These are phyloP conservation scores for Salticus scenicus DNA, from an alignment of 2,888 invertebrate species.

Conservation along the genomic window DNA sequence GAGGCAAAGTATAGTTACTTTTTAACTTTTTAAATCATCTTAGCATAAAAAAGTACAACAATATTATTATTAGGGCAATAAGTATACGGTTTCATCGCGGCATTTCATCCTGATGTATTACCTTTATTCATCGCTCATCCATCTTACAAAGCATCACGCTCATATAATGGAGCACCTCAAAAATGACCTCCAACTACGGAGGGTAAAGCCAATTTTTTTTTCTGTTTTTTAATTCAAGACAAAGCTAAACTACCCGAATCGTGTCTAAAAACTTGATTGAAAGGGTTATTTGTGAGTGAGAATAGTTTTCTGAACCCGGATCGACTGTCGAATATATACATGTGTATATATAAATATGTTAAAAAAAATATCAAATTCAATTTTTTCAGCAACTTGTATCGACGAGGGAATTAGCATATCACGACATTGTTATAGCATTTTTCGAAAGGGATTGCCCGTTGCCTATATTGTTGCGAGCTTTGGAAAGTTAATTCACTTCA, in stretches of 20 bases:
- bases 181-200: not conserved
- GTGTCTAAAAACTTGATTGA: not conserved
- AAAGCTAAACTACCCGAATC: not conserved
- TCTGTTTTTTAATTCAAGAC: not conserved
- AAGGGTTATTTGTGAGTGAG: not conserved
- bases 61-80: too few species aligned
- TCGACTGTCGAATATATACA: not conserved
- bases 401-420: not conserved
- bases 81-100: not conserved
- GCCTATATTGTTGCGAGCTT: not conserved
- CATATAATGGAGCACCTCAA: not conserved
- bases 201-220: not conserved
- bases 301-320: not conserved
- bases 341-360: too few species aligned
- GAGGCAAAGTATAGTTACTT: too few species aligned
- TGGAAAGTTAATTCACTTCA: not conserved
- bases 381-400: not conserved
- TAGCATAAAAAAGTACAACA: too few species aligned
- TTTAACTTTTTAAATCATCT: too few species aligned
- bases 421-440: not conserved
- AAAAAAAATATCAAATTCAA: constrained; percentile 3
- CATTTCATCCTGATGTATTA: constrained; percentile 1
- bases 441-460: not conserved
- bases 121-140: not conserved
- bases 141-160: not conserved